These are phyloP conservation scores for Phainopepla nitens DNA, from an alignment of 2,113 vertebrate species.

Conservation along the genomic window DNA sequence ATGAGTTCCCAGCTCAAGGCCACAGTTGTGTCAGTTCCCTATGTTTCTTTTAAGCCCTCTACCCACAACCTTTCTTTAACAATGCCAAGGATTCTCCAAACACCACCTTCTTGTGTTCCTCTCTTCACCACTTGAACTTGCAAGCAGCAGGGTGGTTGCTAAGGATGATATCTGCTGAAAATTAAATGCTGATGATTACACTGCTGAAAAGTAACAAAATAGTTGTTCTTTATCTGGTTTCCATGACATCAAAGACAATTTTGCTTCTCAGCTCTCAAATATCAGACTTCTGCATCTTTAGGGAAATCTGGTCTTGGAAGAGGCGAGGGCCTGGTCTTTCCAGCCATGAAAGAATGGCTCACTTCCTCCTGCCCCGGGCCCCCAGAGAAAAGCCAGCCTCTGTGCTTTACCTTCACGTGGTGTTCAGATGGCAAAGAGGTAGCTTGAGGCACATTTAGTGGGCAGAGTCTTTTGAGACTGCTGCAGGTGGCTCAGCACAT, in stretches of 20 bases:
- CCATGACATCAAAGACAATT: background rate
- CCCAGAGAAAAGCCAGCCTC: background rate
- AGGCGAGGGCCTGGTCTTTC: background rate
- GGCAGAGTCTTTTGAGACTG: background rate
- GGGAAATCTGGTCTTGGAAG: background rate
- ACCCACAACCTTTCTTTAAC: background rate
- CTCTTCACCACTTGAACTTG: background rate
- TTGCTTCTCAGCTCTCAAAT: background rate
- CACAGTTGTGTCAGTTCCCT: background rate
- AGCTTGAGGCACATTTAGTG: background rate
- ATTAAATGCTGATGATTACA: too few relatives aligned
- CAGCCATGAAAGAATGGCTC: fast-evolving
- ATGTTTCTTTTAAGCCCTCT: background rate
- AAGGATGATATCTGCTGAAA: background rate
- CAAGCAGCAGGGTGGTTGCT: background rate
- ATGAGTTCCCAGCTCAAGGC: background rate
- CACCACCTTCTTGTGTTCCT: background rate
- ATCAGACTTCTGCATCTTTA: background rate
- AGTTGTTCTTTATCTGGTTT: slow-evolving; percentile 4
- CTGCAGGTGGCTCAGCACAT: background rate
- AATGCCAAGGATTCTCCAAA: background rate
- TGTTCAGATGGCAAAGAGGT: background rate
- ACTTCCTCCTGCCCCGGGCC: background rate
- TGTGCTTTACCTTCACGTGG: fast-evolving
- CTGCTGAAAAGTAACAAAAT: background rate